phyloP scores from a whole-genome alignment of 1,140 invertebrate genomes.

The Nymphalis io region DNA sequence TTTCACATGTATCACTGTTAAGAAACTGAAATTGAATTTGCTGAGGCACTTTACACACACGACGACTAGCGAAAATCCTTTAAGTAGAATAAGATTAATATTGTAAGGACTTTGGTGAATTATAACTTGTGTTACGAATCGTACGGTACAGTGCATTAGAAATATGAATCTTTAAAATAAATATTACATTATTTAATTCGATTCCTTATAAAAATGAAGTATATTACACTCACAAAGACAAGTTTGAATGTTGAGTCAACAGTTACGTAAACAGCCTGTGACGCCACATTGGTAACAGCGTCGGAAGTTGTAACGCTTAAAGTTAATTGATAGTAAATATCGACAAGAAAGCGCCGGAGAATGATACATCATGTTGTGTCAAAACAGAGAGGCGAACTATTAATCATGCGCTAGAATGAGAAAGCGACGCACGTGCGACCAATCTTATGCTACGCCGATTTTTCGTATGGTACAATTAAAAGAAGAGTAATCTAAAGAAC shows the following conservation, averaged over 20 bases:
- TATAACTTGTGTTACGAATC: no score
- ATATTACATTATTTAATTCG: no score
- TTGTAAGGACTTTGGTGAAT: no score
- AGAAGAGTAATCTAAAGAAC: neutral
- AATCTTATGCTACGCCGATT: constrained; percentile 41
- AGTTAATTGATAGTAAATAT: constrained; percentile 68
- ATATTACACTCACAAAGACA: neutral
- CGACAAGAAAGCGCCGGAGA: constrained; percentile 62
- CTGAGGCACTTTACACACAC: neutral
- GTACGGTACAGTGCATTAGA: no score
- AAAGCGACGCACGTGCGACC: constrained; percentile 50
- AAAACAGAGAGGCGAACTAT: constrained; percentile 60
- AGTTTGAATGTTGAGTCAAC: constrained; percentile 2
- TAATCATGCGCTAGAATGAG: constrained; percentile 56
- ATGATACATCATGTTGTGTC: constrained; percentile 74
- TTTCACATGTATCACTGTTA: neutral
- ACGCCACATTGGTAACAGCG: constrained; percentile 26
- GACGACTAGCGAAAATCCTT: no score
- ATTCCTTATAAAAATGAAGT: neutral
- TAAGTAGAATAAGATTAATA: no score
- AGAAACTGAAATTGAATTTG: neutral
- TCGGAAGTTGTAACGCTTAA: constrained; percentile 38
- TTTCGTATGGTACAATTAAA: neutral
- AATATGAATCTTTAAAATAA: no score
- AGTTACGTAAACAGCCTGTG: constrained; percentile 10